Percentiles rank a stretch among this genome's conserved stretches.
These are phyloP conservation scores for Oreochromis aureus DNA, from an alignment of 2,113 vertebrate species.

Conservation along the genomic window DNA sequence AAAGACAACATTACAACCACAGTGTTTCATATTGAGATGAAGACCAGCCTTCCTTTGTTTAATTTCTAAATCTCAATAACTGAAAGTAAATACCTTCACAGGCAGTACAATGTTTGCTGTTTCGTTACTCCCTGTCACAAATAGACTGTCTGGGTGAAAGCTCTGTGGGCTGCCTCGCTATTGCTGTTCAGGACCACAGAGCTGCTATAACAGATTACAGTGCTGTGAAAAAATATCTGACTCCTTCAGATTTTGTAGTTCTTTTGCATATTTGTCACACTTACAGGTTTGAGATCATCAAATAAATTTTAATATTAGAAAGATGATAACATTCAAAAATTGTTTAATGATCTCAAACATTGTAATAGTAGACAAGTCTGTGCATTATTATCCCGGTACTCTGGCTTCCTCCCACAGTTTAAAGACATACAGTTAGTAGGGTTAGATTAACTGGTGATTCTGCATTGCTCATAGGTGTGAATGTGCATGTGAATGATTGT, in stretches of 20 bases:
- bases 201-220: slow-evolving; percentile 5
- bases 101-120: not conserved
- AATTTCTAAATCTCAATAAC: not conserved
- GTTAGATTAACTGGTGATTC: not conserved
- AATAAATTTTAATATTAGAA: not conserved
- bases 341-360: not conserved
- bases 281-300: not conserved
- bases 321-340: not conserved
- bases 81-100: not conserved
- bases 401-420: not conserved
- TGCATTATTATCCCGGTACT: not conserved
- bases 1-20: not conserved
- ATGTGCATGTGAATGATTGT: not conserved
- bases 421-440: not conserved
- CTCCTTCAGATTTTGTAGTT: not conserved
- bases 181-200: not conserved
- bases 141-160: not conserved
- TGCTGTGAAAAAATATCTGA: not conserved
- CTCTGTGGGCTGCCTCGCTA: not conserved
- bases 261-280: not conserved
- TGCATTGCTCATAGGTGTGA: not conserved
- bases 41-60: not conserved
- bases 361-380: not conserved
- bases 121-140: not conserved
- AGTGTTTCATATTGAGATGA: not conserved